Base-by-base conservation (phyloP, 2,888 invertebrate genomes). In the Fragum whitleyi region DNA sequence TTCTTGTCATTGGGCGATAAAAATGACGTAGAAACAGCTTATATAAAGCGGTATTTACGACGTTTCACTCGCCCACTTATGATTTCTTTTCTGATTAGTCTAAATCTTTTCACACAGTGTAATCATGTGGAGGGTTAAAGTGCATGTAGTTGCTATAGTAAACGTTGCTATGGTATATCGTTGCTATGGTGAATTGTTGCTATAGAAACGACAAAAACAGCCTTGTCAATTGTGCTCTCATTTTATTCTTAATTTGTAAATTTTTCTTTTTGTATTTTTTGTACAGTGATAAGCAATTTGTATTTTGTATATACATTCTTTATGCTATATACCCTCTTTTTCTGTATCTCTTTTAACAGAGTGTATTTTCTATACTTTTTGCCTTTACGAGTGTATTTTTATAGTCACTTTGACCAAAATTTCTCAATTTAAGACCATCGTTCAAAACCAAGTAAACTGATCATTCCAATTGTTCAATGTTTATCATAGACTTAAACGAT, bases 231-330 rank as follows among this genome's bases (percentile, higher is more conserved):
- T 59, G 53, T 61, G 70, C 61, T 74, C 68, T 28, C 26, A 59
- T 28, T 23, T 28, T 42, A 39, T 67, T 47, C 9, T 21, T 14
- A 68, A 53, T 32, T 39, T 76, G 76, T 72, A 77, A 62, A 59
- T 70, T 81, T 69, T 77, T 47, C 59, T 73, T 70, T 71, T 76
- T 76, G 62, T 74, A 69, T 29, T 65, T 77, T 74, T 74, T 81
- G 81, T 81, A 77, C 77, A 81, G 74, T 80, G 71, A 68, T 81
- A 74, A 69, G 62, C 32, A 81, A 77, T 81, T 76, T 77, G 81
- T 81, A 81, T 47, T 47, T 69, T 78, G 73, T 77, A 77, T 77
- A 77, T 73, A 74, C 51, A 71, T 69, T 47, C 73, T 73, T 29
- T 76, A 73, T 77, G 77, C 74, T 77, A 77, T 32, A 61, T 76